Percentiles rank a stretch among this genome's conserved stretches.
Evolutionary conservation across 2,888 invertebrate species (phyloP).

Genomic region (Drosophila mulleri): DNA sequence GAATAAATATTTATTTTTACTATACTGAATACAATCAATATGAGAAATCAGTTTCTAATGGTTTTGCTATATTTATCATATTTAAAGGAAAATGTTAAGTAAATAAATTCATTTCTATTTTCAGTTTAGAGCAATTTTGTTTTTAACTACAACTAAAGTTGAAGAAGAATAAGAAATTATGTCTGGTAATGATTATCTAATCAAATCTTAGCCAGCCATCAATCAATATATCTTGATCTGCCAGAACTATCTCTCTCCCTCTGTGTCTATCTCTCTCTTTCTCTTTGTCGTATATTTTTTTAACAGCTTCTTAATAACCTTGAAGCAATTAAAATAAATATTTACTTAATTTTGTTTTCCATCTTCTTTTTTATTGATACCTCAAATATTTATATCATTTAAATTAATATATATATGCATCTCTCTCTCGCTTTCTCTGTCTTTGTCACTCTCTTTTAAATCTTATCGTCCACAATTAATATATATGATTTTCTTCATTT

Average conservation of each 20-base stretch:
- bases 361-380: neutral
- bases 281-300: neutral
- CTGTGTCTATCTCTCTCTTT: too few relatives aligned
- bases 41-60: neutral
- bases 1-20: neutral
- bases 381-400: neutral
- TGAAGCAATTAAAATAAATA: neutral
- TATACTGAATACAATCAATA: neutral
- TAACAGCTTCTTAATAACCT: neutral
- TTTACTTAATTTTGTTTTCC: neutral
- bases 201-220: neutral
- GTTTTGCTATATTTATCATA: neutral
- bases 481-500: conserved; percentile 12
- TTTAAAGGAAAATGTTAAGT: too few relatives aligned
- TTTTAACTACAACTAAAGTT: neutral
- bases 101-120: neutral
- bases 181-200: neutral
- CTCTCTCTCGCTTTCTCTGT: too few relatives aligned
- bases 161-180: neutral
- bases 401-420: too few relatives aligned
- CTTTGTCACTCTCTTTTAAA: neutral
- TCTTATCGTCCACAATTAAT: neutral
- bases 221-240: too few relatives aligned
- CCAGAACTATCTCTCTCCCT: neutral
- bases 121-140: neutral